Percentiles rank a stretch among this genome's conserved stretches.
phyloP scores from a whole-genome alignment of 2,888 invertebrate genomes.

The Petrophora chlorosata region DNA sequence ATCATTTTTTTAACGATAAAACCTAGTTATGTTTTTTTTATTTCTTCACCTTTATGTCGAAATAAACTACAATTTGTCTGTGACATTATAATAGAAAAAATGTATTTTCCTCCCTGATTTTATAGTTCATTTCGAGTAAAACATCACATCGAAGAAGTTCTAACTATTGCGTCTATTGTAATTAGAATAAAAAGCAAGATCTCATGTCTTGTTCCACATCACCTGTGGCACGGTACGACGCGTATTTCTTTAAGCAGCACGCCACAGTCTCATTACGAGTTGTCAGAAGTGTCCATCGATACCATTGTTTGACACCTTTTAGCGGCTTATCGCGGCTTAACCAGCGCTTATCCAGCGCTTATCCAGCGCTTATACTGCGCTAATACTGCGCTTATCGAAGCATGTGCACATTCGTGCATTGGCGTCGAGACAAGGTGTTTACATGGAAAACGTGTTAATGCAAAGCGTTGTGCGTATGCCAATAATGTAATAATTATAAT shows the following conservation, averaged over 20 bases:
- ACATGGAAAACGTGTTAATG: constrained; percentile 26
- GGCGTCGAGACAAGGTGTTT: constrained; percentile 17
- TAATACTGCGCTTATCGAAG: constrained; percentile 20
- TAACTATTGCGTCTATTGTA: neutral
- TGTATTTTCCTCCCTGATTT: too few relatives aligned
- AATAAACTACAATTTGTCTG: too few relatives aligned
- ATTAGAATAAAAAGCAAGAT: neutral
- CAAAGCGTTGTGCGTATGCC: too few relatives aligned
- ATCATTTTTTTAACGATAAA: too few relatives aligned
- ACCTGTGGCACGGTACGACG: constrained; percentile 12
- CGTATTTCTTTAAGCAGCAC: constrained; percentile 12
- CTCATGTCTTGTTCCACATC: neutral
- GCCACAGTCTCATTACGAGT: constrained; percentile 13
- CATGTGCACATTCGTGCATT: constrained; percentile 28
- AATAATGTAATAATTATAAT: too few relatives aligned
- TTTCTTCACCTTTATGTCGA: too few relatives aligned
- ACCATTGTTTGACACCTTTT: constrained; percentile 37
- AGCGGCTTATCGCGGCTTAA: constrained; percentile 31
- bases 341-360: constrained; percentile 15
- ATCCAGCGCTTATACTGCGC: constrained; percentile 24
- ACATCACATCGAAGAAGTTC: too few relatives aligned
- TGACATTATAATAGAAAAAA: too few relatives aligned
- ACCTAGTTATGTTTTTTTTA: too few relatives aligned
- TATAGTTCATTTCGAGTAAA: too few relatives aligned
- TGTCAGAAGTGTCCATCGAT: constrained; percentile 14